phyloP scores from a whole-genome alignment of 2,888 invertebrate species.

The Osedax frankpressi region DNA sequence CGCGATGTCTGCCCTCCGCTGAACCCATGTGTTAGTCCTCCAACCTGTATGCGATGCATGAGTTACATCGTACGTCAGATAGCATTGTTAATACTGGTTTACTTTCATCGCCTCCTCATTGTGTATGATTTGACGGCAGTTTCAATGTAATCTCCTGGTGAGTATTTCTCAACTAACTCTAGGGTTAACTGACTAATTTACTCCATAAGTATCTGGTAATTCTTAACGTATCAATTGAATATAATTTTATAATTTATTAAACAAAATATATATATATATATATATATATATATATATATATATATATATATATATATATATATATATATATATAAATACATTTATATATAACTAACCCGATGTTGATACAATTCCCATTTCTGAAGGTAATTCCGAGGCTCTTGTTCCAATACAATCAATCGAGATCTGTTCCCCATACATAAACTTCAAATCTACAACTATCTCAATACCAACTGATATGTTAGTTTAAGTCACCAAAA shows the following conservation, averaged over 20 bases:
- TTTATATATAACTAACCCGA: background rate
- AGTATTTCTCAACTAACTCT: too few relatives aligned
- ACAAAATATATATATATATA: background rate
- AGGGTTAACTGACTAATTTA: too few relatives aligned
- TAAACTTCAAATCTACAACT: conserved; percentile 44
- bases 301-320: background rate
- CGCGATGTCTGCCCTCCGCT: conserved; percentile 39
- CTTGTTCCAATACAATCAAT: conserved; percentile 44
- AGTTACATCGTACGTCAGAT: too few relatives aligned
- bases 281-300: background rate
- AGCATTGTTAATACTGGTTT: too few relatives aligned
- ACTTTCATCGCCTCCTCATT: too few relatives aligned
- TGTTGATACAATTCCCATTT: background rate
- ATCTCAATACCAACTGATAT: conserved; percentile 42
- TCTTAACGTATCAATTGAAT: too few relatives aligned
- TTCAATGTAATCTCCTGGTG: too few relatives aligned
- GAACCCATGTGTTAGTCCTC: conserved; percentile 33
- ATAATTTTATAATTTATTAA: too few relatives aligned
- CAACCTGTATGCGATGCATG: too few relatives aligned
- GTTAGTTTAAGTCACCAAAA: too few relatives aligned
- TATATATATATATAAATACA: background rate
- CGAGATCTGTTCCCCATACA: conserved; percentile 43
- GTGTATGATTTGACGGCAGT: too few relatives aligned
- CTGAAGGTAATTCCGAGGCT: conserved; percentile 19
- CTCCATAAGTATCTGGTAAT: too few relatives aligned